Conservation (phyloP, 2,888 invertebrate genomes). For the Sphaerophoria rueppellii region DNA sequence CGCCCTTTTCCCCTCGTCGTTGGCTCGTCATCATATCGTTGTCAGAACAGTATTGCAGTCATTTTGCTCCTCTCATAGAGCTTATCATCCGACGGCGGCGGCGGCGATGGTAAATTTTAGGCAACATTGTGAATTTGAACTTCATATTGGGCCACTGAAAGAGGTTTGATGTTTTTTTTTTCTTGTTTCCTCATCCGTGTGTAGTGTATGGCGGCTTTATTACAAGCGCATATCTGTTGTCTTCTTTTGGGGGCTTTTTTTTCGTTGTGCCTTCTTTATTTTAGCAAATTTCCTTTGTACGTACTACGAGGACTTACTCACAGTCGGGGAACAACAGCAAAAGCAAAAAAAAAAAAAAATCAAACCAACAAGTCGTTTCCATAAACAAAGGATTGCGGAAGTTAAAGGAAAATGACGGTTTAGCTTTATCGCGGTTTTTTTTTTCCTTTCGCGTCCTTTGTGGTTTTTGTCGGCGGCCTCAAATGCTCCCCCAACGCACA, state of each 20-base stretch:
- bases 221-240: conserved; percentile 48
- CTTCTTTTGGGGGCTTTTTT: conserved; percentile 45
- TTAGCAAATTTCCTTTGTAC: conserved; percentile 58
- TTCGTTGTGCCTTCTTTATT: not conserved
- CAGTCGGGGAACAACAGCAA: conserved; percentile 13
- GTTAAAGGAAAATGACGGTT: conserved; percentile 70
- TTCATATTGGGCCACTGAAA: conserved; percentile 68
- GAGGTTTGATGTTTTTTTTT: conserved; percentile 33
- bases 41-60: conserved; percentile 27
- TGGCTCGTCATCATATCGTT: conserved; percentile 4
- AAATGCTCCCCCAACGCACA: conserved; percentile 37
- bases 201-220: conserved; percentile 41
- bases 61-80: conserved; percentile 59
- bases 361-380: conserved; percentile 22
- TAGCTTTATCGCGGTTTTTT: conserved; percentile 73
- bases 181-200: conserved; percentile 14
- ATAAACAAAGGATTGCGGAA: conserved; percentile 71
- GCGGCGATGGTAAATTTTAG: conserved; percentile 12
- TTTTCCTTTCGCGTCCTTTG: conserved; percentile 58
- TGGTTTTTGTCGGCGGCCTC: conserved; percentile 55
- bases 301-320: conserved; percentile 19
- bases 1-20: conserved; percentile 9
- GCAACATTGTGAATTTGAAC: conserved; percentile 41
- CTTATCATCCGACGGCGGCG: conserved; percentile 48
- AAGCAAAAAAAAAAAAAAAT: conserved; percentile 27